A percentile compares a stretch with the other conserved stretches of the same genome.
phyloP scores from a whole-genome alignment of 2,888 invertebrate genomes.

The Hydropsyche betteni region DNA sequence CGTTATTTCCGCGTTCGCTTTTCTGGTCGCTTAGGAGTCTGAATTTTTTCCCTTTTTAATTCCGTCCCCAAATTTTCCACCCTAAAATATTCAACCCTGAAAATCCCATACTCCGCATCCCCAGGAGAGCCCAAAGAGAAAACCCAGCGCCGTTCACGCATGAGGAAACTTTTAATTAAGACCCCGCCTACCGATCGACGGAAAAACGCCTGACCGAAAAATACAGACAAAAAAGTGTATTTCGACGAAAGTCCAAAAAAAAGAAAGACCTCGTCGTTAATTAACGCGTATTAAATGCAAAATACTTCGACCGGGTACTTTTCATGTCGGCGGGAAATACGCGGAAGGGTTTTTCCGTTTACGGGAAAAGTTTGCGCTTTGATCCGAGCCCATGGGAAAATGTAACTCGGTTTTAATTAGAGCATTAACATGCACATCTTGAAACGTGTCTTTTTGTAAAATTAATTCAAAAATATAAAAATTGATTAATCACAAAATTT shows the following conservation, averaged over 20 bases:
- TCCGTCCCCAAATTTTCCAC: not conserved
- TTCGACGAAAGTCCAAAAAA: too few species aligned
- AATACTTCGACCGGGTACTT: constrained; percentile 18
- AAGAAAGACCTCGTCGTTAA: constrained; percentile 20
- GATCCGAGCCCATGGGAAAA: constrained; percentile 3
- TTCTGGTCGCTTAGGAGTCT: constrained; percentile 1
- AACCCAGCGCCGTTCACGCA: constrained; percentile 8
- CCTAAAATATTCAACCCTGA: too few species aligned
- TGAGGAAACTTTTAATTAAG: constrained; percentile 36
- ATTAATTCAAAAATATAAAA: too few species aligned
- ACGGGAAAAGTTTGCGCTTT: constrained; percentile 7
- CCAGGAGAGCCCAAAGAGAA: too few species aligned
- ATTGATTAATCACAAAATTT: too few species aligned
- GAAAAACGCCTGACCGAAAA: too few species aligned
- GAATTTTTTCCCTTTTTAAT: not conserved
- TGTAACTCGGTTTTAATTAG: constrained; percentile 13
- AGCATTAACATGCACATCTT: not conserved
- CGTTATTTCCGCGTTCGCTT: constrained; percentile 16
- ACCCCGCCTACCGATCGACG: not conserved
- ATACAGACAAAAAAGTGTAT: too few species aligned
- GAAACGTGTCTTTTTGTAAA: too few species aligned
- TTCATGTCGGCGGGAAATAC: not conserved
- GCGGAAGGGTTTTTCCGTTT: constrained; percentile 7
- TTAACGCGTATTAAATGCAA: constrained; percentile 33
- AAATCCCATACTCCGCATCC: too few species aligned